Evolutionary conservation across 2,888 invertebrate species (phyloP).

Genomic region (Cryptocheilus praepositus): DNA sequence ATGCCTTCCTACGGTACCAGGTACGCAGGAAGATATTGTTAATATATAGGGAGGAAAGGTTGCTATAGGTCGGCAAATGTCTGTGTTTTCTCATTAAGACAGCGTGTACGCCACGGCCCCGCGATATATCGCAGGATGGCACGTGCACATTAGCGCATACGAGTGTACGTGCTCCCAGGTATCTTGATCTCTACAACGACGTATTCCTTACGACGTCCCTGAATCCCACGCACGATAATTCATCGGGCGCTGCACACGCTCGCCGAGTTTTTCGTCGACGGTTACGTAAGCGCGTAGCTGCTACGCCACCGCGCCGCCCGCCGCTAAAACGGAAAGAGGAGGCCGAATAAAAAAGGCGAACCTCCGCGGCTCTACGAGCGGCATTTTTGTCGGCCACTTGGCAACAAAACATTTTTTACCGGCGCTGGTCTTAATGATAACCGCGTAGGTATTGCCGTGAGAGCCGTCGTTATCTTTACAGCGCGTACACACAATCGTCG

Average conservation of each 20-base stretch:
- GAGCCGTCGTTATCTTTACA: constrained; percentile 53
- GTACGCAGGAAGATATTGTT: constrained; percentile 30
- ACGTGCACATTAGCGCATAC: constrained; percentile 25
- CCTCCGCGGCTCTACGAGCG: background rate
- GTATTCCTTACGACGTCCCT: constrained; percentile 17
- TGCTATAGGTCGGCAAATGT: constrained; percentile 41
- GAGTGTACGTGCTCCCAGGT: constrained; percentile 14
- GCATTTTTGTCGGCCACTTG: constrained; percentile 14
- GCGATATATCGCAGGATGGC: too few relatives aligned
- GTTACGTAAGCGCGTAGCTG: constrained; percentile 27
- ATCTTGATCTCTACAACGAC: constrained; percentile 2
- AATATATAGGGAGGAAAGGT: constrained; percentile 26
- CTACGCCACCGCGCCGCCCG: too few relatives aligned
- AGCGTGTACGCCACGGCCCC: too few relatives aligned
- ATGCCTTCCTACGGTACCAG: constrained; percentile 27
- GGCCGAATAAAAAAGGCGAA: constrained; percentile 15
- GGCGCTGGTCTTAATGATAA: constrained; percentile 48
- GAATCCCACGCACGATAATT: constrained; percentile 17
- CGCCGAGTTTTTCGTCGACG: constrained; percentile 20
- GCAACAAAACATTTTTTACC: constrained; percentile 27
- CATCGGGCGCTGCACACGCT: constrained; percentile 9
- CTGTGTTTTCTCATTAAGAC: too few relatives aligned
- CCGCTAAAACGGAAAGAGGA: too few relatives aligned
- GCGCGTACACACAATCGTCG: constrained; percentile 47
- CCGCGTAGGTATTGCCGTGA: constrained; percentile 36